phyloP scores from a whole-genome alignment of 2,113 vertebrate genomes.

The Cyphomyrus plagiostoma region DNA sequence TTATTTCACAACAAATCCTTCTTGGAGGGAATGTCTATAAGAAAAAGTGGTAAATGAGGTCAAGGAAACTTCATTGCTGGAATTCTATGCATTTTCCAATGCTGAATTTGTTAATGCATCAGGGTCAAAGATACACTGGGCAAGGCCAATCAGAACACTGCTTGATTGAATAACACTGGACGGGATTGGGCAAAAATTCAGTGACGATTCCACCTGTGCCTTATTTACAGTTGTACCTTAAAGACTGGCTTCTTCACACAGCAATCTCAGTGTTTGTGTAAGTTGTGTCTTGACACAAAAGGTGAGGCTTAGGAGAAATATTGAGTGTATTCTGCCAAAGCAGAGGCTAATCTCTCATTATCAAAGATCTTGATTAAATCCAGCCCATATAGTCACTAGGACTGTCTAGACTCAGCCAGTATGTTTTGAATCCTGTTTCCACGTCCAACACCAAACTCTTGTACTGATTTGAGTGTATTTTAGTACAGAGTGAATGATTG shows the following conservation, averaged over 20 bases:
- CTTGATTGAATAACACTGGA: constrained; percentile 8
- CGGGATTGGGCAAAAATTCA: neutral
- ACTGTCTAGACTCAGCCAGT: neutral
- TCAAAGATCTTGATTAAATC: neutral
- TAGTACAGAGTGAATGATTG: neutral
- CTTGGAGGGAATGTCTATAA: neutral
- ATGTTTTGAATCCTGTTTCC: neutral
- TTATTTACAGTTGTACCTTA: neutral
- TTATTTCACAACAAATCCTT: neutral
- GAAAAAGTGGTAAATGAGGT: neutral
- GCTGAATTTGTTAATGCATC: neutral
- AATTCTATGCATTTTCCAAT: neutral
- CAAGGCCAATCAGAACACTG: neutral
- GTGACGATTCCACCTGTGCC: neutral
- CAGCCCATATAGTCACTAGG: neutral
- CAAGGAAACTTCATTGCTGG: neutral
- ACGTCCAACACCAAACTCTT: neutral
- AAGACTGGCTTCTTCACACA: neutral
- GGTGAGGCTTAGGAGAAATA: neutral
- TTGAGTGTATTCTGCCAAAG: neutral
- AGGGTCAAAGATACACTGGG: neutral
- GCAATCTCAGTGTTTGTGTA: neutral
- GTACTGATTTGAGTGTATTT: neutral
- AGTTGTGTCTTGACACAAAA: neutral
- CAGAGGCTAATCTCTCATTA: neutral